Evolutionary conservation across 2,888 invertebrate species (phyloP), one percentile per base, ranked within the genome.

Genomic region (Lagria hirta): DNA sequence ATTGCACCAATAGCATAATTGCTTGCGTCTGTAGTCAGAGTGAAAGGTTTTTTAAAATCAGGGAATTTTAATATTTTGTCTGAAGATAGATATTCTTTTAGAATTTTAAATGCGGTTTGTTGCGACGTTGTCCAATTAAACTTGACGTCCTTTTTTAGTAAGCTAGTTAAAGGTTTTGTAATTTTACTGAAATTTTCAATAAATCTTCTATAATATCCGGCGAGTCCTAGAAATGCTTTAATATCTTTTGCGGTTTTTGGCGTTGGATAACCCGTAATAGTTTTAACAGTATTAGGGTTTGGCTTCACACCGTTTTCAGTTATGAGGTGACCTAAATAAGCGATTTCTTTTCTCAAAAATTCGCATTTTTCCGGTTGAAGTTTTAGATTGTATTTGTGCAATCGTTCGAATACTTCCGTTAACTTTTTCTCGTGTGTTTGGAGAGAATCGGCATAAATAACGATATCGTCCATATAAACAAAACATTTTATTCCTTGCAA

Each of bases 381-480:
- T 26, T 51, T 50, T n/a, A 55, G 23, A 22, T 53, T 53, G 10
- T 41, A n/a, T n/a, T n/a, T 14, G 4, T 23, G 26, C 28, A 56
- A 18, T 49, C 55, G 35, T 10, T 54, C 30, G 16, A 62, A 58
- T 12, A 61, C 47, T 45, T 52, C 47, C 16, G 7, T 28, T 5
- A 62, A 27, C 15, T 48, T 48, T 38, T 46, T 34, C 3, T 52
- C 52, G 16, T 65, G 64, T 8, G 54, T 49, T 10, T 52, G 35
- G 3, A 66, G 13, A 3, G 36, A 47, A 13, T 51, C 46, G 1
- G 53, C 58, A 35, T 52, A 24, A 22, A 67, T 55, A 0, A 69
- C 55, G 3, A 68, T 58, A 42, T 70, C 66, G 32, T 70, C 68
- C 5, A 69, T 24, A 36, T 68, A 71, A 0, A 68, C 62, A 14